Evolutionary conservation across 2,888 invertebrate species (phyloP).

Genomic region (Oscheius onirici): DNA sequence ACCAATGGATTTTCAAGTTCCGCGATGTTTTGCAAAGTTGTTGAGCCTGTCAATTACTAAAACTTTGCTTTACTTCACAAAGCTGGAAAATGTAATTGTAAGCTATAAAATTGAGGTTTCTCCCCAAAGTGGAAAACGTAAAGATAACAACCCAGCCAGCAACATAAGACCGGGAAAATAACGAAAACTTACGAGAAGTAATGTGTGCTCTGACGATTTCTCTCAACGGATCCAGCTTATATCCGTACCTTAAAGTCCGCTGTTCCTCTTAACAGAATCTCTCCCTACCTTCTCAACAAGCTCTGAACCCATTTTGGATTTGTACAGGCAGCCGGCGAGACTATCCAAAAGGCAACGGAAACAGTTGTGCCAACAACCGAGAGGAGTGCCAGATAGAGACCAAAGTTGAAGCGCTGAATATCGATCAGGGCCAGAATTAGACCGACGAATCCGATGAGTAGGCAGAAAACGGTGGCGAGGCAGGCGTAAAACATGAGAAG

Average conservation of each 20-base stretch:
- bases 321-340: constrained; percentile 35
- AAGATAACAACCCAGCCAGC: too few relatives aligned
- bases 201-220: constrained; percentile 13
- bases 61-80: too few relatives aligned
- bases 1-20: too few relatives aligned
- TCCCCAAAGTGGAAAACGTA: too few relatives aligned
- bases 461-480: constrained; percentile 37
- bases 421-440: constrained; percentile 36
- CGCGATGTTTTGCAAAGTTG: too few relatives aligned
- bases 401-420: constrained; percentile 41
- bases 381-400: constrained; percentile 40
- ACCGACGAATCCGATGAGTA: constrained; percentile 35
- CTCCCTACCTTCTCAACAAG: not conserved
- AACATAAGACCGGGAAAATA: too few relatives aligned
- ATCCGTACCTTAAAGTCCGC: constrained; percentile 12
- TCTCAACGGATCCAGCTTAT: constrained; percentile 18
- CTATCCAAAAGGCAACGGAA: constrained; percentile 45
- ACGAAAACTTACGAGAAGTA: not conserved
- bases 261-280: not conserved
- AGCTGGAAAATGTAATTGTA: too few relatives aligned
- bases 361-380: constrained; percentile 44
- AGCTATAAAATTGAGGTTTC: too few relatives aligned
- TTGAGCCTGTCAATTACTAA: too few relatives aligned
- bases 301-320: constrained; percentile 37
- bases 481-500: constrained; percentile 44